Evolutionary conservation across 1,140 invertebrate species (phyloP), one percentile per base, ranked within the genome.

Genomic region (Zaprionus gabonicus): DNA sequence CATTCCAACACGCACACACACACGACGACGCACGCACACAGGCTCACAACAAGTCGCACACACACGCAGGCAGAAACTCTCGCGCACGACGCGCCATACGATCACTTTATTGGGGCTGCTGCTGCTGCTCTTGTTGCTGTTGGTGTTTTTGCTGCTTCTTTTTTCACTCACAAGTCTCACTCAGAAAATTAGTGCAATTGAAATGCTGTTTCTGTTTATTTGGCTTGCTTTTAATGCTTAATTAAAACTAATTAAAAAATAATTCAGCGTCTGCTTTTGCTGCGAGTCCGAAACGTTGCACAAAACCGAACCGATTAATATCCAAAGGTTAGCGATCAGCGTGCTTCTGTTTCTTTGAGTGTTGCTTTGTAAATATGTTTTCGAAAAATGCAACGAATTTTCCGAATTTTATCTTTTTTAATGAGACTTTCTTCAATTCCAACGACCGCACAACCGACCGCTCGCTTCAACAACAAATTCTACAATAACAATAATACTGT

Each of bases 191-290:
- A 70, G 59, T 81, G 56, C 68, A 81, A 74, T 67, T 66, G 71
- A 49, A 78, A 73, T 76, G 72, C 67, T 60, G 53, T 79, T 34
- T 34, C 31, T 34, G 59, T 71, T 71, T 67, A 62, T 71, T 71
- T 67, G 66, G 66, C 36, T 62, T 66, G 76, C 49, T 73, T 65
- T 60, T 65, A 71, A 76, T 69, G 71, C 80, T 76, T 78, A 90
- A 84, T 88, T 88, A 69, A 87, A 88, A 88, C 71, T 81, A 81
- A 79, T 88, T 88, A 84, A 68, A 76, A 65, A 69, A 62, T 65
- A 80, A 81, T 76, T 70, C 49, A 70, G 44, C 78, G 17, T 60
- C 70, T 66, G 68, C 25, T 56, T 59, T 59, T 66, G n/a, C 7
- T 51, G 64, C 53, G 56, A 73, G 64, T 68, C 36, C 27, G 20